These are phyloP conservation scores for Andrena trimmerana DNA, from an alignment of 2,888 invertebrate species.

Conservation along the genomic window DNA sequence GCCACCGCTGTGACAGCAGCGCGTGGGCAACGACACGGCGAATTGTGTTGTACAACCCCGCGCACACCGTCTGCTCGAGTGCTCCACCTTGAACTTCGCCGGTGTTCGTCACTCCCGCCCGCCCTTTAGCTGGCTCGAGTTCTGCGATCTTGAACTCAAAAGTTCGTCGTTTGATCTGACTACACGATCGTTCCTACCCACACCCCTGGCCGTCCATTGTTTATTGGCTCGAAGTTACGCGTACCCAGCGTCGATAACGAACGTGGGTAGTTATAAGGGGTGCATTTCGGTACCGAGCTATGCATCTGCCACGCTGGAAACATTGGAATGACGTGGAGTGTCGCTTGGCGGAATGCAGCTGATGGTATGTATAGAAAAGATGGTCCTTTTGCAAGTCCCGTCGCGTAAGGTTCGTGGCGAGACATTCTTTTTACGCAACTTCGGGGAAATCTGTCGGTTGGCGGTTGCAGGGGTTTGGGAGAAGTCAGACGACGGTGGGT, in stretches of 20 bases:
- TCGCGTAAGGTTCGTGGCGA: no score
- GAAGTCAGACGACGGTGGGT: no score
- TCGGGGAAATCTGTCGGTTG: no score
- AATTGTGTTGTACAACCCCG: conserved; percentile 11
- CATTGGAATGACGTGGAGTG: neutral
- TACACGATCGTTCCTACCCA: conserved; percentile 41
- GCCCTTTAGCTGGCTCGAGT: neutral
- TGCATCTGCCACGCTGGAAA: neutral
- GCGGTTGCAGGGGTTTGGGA: no score
- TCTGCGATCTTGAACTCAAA: conserved; percentile 41
- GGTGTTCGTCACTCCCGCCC: neutral
- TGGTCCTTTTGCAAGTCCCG: no score
- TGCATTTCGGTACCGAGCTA: neutral
- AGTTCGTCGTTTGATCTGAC: conserved; percentile 33
- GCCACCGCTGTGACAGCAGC: neutral
- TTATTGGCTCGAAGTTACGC: conserved; percentile 38
- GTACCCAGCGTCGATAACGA: conserved; percentile 24
- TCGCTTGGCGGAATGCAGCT: no score
- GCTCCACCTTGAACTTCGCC: conserved; percentile 53
- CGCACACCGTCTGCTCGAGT: neutral
- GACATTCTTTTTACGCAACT: no score
- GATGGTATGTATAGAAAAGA: no score
- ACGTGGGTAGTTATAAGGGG: neutral
- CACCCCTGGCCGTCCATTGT: conserved; percentile 30
- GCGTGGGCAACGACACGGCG: conserved; percentile 2